Conservation (phyloP, 2,888 invertebrate species). For the Helicoverpa assulta region DNA sequence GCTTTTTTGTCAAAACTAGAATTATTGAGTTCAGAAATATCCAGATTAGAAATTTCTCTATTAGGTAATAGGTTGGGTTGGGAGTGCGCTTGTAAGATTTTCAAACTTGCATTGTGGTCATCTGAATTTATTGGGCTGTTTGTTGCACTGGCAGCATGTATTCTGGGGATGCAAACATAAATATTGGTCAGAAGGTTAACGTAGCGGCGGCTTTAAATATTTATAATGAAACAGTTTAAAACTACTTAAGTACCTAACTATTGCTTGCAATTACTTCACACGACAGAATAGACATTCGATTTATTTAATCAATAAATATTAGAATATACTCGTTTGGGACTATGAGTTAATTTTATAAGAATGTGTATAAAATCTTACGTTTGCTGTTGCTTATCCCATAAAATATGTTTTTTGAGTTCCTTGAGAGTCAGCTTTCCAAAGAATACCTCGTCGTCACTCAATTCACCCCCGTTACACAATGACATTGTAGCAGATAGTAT, state of each 20-base stretch:
- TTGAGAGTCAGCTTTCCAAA: slow-evolving; percentile 76
- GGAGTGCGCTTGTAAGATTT: slow-evolving; percentile 79
- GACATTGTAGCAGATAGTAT: slow-evolving; percentile 44
- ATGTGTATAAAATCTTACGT: slow-evolving; percentile 65
- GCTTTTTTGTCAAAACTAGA: slow-evolving; percentile 61
- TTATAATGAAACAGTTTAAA: background rate
- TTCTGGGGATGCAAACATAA: slow-evolving; percentile 24
- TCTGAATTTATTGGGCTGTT: slow-evolving; percentile 55
- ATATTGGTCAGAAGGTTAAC: no score
- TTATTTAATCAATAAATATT: no score
- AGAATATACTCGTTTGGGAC: no score
- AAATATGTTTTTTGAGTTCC: slow-evolving; percentile 75
- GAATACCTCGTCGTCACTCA: slow-evolving; percentile 78
- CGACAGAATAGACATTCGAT: background rate
- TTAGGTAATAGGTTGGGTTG: slow-evolving; percentile 72
- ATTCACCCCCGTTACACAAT: slow-evolving; percentile 39
- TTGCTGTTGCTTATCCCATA: slow-evolving; percentile 62
- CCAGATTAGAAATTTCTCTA: slow-evolving; percentile 23
- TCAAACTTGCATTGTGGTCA: slow-evolving; percentile 68
- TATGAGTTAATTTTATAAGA: no score
- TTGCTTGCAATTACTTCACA: background rate
- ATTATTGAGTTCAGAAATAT: slow-evolving; percentile 45
- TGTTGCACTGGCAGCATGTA: slow-evolving; percentile 37
- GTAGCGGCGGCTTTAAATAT: no score
- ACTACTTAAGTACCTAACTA: background rate